phyloP scores from a whole-genome alignment of 2,888 invertebrate species.

The Drymonia ruficornis region DNA sequence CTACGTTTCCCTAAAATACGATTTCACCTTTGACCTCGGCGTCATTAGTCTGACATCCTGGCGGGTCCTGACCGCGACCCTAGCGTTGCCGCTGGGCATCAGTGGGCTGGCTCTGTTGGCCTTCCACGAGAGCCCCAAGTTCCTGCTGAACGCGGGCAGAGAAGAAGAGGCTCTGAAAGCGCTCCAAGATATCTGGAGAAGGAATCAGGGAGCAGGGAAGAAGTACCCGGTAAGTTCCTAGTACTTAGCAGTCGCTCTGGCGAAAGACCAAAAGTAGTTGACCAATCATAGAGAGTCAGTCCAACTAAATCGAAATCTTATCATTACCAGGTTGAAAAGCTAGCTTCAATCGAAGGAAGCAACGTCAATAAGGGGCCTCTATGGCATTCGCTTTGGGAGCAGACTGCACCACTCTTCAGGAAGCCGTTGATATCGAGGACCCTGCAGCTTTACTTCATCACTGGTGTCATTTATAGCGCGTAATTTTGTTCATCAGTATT shows the following conservation, averaged over 20 bases:
- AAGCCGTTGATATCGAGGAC: slow-evolving; percentile 27
- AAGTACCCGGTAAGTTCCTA: slow-evolving; percentile 26
- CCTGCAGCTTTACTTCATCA: slow-evolving; percentile 26
- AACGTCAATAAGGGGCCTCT: not conserved
- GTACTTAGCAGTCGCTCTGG: too few relatives aligned
- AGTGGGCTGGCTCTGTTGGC: slow-evolving; percentile 79
- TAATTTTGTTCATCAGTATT: slow-evolving; percentile 21
- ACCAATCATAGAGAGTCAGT: too few relatives aligned
- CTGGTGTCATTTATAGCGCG: slow-evolving; percentile 29
- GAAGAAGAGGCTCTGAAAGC: slow-evolving; percentile 84
- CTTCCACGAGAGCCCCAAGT: slow-evolving; percentile 89
- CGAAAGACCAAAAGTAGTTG: too few relatives aligned
- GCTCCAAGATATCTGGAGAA: slow-evolving; percentile 80
- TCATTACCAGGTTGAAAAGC: not conserved
- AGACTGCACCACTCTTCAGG: slow-evolving; percentile 26
- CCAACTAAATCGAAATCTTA: too few relatives aligned
- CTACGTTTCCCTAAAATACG: slow-evolving; percentile 42
- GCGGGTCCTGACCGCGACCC: slow-evolving; percentile 53
- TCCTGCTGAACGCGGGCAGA: slow-evolving; percentile 84
- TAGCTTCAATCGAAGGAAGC: not conserved
- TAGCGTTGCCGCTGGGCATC: slow-evolving; percentile 82
- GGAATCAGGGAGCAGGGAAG: slow-evolving; percentile 66
- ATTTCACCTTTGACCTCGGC: slow-evolving; percentile 38
- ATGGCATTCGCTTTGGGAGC: slow-evolving; percentile 17
- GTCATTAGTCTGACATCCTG: slow-evolving; percentile 51